Evolutionary conservation across 1,140 invertebrate species (phyloP).

Genomic region (Stegodyphus dumicola): DNA sequence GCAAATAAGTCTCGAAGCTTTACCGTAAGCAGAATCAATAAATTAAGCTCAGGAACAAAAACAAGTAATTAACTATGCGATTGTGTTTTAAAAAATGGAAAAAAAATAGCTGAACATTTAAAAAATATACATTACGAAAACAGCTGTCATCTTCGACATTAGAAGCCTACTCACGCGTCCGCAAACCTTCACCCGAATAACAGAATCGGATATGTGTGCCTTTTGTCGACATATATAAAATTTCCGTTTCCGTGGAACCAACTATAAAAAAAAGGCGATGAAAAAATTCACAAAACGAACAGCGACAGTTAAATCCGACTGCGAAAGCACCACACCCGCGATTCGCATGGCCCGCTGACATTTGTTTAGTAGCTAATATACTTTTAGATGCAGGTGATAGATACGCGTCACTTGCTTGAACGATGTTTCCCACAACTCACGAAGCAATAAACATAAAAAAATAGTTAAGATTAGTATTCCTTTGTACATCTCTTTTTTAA

Average conservation of each 20-base stretch:
- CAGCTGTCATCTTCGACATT: conserved; percentile 20
- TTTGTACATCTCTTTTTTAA: too few species aligned
- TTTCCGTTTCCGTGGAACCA: conserved; percentile 11
- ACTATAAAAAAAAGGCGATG: neutral
- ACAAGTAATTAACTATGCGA: too few species aligned
- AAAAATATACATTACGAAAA: neutral
- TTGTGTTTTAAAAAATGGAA: too few species aligned
- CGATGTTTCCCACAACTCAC: too few species aligned
- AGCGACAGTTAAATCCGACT: conserved; percentile 12
- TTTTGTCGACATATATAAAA: conserved; percentile 18
- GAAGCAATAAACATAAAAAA: too few species aligned
- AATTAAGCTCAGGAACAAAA: too few species aligned
- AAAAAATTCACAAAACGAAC: neutral
- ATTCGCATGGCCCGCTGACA: conserved; percentile 38
- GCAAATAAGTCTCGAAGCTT: too few species aligned
- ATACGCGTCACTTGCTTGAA: neutral
- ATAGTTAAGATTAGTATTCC: too few species aligned
- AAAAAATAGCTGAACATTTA: too few species aligned
- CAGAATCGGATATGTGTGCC: neutral
- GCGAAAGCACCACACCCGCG: conserved; percentile 26
- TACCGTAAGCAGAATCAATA: too few species aligned
- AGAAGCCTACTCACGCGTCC: too few species aligned
- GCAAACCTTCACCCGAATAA: too few species aligned
- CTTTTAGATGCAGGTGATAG: neutral
- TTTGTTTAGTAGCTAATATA: neutral